Conservation (phyloP, 2,113 vertebrate genomes). For the Chloropsis hardwickii region DNA sequence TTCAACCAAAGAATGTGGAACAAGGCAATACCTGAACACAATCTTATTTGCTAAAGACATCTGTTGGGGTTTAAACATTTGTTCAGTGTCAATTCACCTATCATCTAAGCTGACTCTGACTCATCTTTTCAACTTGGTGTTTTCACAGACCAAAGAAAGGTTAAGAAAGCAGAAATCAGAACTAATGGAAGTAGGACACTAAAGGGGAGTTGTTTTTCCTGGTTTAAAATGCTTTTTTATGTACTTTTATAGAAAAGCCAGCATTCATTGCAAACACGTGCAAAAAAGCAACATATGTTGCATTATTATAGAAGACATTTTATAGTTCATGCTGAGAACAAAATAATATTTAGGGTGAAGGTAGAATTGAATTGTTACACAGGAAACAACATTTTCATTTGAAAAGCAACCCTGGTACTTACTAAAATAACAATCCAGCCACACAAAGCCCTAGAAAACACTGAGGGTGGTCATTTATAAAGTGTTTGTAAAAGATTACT, state of each 20-base stretch:
- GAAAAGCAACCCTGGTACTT: constrained; percentile 35
- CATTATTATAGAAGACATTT: neutral
- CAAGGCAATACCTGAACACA: neutral
- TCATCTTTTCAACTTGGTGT: neutral
- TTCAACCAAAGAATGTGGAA: neutral
- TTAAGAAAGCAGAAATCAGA: neutral
- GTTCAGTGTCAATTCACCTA: neutral
- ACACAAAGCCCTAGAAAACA: constrained; percentile 43
- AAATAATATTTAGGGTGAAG: constrained; percentile 14
- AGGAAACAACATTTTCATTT: constrained; percentile 15
- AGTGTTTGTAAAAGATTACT: constrained; percentile 62
- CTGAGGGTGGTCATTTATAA: constrained; percentile 42
- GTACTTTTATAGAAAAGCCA: neutral
- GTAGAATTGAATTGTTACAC: neutral
- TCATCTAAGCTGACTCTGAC: neutral
- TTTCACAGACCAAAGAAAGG: neutral
- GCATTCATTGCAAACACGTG: neutral
- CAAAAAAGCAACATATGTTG: neutral
- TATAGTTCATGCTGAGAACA: neutral
- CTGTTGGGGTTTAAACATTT: neutral
- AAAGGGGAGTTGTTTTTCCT: neutral
- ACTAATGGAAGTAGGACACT: neutral
- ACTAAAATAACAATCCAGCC: constrained; percentile 31
- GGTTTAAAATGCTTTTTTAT: neutral
- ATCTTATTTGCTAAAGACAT: neutral